phyloP scores from a whole-genome alignment of 2,797 vertebrate species.

The Catamblyrhynchus diadema region DNA sequence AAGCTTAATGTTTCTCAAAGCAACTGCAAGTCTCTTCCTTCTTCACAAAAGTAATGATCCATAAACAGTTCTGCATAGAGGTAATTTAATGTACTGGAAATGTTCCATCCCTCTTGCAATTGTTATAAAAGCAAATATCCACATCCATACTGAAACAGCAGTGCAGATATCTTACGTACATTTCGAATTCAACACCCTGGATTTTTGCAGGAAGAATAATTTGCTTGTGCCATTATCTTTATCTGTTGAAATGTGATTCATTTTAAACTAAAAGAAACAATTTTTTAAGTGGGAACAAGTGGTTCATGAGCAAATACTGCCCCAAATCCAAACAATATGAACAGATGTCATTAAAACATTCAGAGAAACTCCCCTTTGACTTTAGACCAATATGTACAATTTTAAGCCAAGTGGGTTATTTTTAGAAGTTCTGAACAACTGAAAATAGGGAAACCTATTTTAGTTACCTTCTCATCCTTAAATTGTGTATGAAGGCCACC shows the following conservation, averaged over 20 bases:
- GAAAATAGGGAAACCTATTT: constrained; percentile 35
- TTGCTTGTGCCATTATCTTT: neutral
- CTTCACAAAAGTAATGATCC: neutral
- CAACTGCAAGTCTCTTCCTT: neutral
- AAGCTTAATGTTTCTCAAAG: neutral
- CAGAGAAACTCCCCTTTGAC: neutral
- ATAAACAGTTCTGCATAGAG: neutral
- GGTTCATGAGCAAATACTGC: neutral
- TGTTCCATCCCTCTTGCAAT: neutral
- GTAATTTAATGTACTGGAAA: neutral
- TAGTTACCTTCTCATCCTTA: constrained; percentile 32
- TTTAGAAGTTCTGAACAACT: constrained; percentile 22
- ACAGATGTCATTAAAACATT: neutral
- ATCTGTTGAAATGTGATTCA: neutral
- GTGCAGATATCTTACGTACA: neutral
- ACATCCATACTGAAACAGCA: neutral
- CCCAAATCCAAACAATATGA: constrained; percentile 1
- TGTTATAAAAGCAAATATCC: neutral
- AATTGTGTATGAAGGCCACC: neutral
- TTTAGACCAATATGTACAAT: neutral
- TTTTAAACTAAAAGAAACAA: neutral
- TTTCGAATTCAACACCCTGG: neutral
- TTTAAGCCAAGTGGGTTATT: constrained; percentile 5
- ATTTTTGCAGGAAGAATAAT: neutral
- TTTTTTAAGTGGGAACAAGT: neutral